Conservation (phyloP, 2,888 invertebrate species). For the Drosophila meridiana region DNA sequence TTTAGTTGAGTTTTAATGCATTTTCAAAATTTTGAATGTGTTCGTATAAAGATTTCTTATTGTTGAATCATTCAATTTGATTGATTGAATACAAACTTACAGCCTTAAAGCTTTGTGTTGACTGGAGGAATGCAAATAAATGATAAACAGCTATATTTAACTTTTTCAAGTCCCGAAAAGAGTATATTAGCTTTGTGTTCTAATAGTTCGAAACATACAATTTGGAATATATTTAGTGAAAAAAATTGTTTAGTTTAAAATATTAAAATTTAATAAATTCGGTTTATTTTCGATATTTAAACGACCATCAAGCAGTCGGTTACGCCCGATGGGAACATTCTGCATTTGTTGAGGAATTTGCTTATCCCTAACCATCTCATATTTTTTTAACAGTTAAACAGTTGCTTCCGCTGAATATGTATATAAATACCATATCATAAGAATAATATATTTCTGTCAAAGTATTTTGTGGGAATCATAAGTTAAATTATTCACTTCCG, state of each 20-base stretch:
- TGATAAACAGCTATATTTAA: too few relatives aligned
- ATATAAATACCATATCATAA: background rate
- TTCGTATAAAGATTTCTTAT: background rate
- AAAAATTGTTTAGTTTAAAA: background rate
- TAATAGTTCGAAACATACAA: too few relatives aligned
- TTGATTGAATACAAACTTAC: background rate
- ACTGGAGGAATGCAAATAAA: background rate
- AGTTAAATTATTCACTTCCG: slow-evolving; percentile 36
- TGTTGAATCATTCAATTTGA: background rate
- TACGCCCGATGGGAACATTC: background rate
- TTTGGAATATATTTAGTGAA: too few relatives aligned
- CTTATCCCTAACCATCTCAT: background rate
- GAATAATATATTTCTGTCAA: background rate
- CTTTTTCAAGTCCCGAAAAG: background rate
- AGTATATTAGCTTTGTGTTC: background rate
- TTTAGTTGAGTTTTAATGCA: background rate
- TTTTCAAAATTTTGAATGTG: background rate
- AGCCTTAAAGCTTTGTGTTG: background rate
- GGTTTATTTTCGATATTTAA: background rate
- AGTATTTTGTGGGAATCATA: background rate
- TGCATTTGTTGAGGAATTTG: background rate
- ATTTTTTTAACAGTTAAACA: slow-evolving; percentile 7
- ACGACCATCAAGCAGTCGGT: background rate
- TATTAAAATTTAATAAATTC: background rate
- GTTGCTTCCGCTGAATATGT: slow-evolving; percentile 7